phyloP scores from a whole-genome alignment of 2,113 vertebrate species.

The Leptobrachium leishanense region DNA sequence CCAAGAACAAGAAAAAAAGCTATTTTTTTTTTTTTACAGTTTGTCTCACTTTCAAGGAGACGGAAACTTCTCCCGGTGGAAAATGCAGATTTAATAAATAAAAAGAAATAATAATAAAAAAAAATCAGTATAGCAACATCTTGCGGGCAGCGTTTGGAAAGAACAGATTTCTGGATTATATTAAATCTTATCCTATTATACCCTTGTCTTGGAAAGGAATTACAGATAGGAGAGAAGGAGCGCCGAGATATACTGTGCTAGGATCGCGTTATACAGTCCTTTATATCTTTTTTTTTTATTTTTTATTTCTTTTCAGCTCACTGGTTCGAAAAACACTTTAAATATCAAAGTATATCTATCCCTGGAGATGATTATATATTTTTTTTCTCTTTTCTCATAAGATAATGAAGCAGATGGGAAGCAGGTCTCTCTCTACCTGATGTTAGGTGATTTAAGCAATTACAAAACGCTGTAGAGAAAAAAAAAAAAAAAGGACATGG shows the following conservation, averaged over 20 bases:
- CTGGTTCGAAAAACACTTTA: conserved; percentile 9
- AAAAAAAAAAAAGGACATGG: conserved; percentile 3
- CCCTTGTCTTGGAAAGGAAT: conserved; percentile 6
- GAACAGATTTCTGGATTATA: conserved; percentile 28
- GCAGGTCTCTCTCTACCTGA: background rate
- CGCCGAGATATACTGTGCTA: background rate
- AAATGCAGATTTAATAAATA: conserved; percentile 20
- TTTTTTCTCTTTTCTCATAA: background rate
- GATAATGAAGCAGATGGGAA: conserved; percentile 17
- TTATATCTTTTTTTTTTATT: background rate
- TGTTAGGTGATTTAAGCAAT: conserved; percentile 21
- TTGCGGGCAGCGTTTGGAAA: conserved; percentile 7
- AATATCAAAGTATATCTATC: background rate
- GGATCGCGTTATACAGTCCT: background rate
- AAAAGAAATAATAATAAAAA: too few relatives aligned
- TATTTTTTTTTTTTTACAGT: conserved; percentile 2
- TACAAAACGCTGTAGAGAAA: conserved; percentile 1
- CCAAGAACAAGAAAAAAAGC: background rate
- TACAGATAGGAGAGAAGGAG: background rate
- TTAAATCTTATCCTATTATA: conserved; percentile 18
- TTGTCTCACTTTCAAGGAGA: conserved; percentile 1
- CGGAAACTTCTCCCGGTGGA: background rate
- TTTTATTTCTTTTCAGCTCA: background rate
- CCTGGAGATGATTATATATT: conserved; percentile 3
- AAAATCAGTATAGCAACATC: too few relatives aligned